These are phyloP conservation scores for Brenthis hecate DNA, from an alignment of 2,888 invertebrate species.

Conservation along the genomic window DNA sequence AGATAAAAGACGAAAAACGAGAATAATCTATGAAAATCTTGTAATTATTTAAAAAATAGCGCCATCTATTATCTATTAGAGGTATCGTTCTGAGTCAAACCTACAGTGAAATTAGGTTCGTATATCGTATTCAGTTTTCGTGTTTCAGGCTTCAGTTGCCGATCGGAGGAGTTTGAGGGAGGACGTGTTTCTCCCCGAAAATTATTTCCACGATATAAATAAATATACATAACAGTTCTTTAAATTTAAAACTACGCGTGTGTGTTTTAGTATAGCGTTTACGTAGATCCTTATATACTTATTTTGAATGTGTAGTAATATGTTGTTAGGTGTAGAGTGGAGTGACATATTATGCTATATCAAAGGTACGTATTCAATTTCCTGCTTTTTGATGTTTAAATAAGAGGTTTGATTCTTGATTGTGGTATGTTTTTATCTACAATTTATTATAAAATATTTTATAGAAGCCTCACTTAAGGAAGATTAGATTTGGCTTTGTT, in stretches of 20 bases:
- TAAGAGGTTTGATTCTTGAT: neutral
- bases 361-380: constrained; percentile 30
- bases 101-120: constrained; percentile 66
- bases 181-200: constrained; percentile 42
- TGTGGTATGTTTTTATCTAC: neutral
- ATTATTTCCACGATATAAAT: constrained; percentile 4
- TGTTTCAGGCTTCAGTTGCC: constrained; percentile 56
- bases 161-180: constrained; percentile 48
- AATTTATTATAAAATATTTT: no score
- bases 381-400: neutral
- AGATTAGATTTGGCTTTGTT: neutral
- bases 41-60: constrained; percentile 30
- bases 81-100: constrained; percentile 49
- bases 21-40: neutral
- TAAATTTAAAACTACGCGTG: constrained; percentile 5
- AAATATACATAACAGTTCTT: constrained; percentile 3
- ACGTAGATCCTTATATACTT: constrained; percentile 1
- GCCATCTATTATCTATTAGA: constrained; percentile 45
- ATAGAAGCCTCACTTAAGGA: no score
- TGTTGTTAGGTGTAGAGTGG: constrained; percentile 31
- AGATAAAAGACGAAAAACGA: no score
- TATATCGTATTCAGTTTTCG: constrained; percentile 53
- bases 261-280: constrained; percentile 6
- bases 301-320: constrained; percentile 20
- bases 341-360: constrained; percentile 31